Base-by-base conservation (phyloP, 2,797 vertebrate genomes). In the Loriculus beryllinus region DNA sequence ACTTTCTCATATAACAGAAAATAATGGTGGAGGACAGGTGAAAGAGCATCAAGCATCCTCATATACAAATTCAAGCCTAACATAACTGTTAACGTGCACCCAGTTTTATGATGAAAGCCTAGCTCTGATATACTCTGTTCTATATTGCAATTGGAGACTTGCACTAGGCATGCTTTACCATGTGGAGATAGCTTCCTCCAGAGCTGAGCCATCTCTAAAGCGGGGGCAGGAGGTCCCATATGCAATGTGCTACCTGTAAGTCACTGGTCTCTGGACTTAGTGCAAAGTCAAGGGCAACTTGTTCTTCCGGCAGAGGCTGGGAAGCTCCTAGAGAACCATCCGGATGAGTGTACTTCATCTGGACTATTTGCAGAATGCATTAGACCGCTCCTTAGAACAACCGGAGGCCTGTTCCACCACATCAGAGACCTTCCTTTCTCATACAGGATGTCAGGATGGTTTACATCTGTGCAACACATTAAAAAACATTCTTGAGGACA, bases 131-230 rank as follows among this genome's bases (percentile, higher is more conserved):
- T 26, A 35, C 19, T 60, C 40, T 1, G 2, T 28, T 54, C 48
- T 7, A n/a, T 25, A 13, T 18, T 0, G 0, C 3, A 76, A 40
- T 0, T 51, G 64, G 37, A 88, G 31, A 35, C 7, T 31, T 39
- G 14, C 19, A 21, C 40, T 1, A 33, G 19, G 9, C 14, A 28
- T 2, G 3, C 16, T 37, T 68, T 43, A n/a, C 25, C 25, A 22
- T 3, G 12, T 2, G 18, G 26, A 22, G 28, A n/a, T 63, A 49
- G 26, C 48, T 82, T 60, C 47, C 40, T 54, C 31, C 54, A 45
- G 25, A 78, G 60, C 20, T 0, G 0, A 52, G 14, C 12, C 37
- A 17, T 14, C 56, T 47, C 33, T 12, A 56, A 78, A 62, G 13
- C n/a, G 7, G 10, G 15, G 20, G 12, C 16, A 37, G 21, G 45